Conservation (phyloP, 2,797 vertebrate genomes). For the Zalophus californianus region DNA sequence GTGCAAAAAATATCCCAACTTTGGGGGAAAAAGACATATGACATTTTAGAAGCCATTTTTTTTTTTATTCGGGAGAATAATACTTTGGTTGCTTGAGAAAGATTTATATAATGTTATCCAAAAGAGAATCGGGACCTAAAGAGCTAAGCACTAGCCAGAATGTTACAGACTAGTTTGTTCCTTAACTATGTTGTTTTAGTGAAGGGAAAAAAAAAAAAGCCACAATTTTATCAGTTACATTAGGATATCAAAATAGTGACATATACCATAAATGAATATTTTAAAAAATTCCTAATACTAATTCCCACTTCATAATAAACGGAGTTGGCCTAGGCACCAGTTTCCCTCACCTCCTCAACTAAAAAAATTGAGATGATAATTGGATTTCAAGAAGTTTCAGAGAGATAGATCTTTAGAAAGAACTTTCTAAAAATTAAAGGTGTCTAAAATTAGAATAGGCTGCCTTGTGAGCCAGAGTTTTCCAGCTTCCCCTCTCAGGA, state of each 20-base stretch:
- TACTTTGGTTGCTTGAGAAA: neutral
- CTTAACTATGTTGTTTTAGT: neutral
- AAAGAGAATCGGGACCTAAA: constrained; percentile 17
- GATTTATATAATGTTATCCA: neutral
- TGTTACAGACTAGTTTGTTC: neutral
- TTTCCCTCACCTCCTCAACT: neutral
- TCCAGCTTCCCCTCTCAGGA: neutral
- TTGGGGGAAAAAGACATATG: neutral
- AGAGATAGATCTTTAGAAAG: neutral
- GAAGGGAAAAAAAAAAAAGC: neutral
- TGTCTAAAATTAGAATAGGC: neutral
- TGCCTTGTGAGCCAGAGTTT: neutral
- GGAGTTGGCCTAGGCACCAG: neutral
- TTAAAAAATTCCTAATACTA: neutral
- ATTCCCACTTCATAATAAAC: neutral
- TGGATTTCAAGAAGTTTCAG: neutral
- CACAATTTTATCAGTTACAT: neutral
- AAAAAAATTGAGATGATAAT: neutral
- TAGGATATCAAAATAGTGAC: neutral
- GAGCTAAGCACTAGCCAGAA: neutral
- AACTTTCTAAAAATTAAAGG: constrained; percentile 1
- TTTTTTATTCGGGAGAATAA: neutral
- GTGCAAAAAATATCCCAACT: neutral
- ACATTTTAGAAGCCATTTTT: neutral
- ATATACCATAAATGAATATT: neutral